Conservation (phyloP, 2,797 vertebrate genomes). For the Cephalopachus bancanus region DNA sequence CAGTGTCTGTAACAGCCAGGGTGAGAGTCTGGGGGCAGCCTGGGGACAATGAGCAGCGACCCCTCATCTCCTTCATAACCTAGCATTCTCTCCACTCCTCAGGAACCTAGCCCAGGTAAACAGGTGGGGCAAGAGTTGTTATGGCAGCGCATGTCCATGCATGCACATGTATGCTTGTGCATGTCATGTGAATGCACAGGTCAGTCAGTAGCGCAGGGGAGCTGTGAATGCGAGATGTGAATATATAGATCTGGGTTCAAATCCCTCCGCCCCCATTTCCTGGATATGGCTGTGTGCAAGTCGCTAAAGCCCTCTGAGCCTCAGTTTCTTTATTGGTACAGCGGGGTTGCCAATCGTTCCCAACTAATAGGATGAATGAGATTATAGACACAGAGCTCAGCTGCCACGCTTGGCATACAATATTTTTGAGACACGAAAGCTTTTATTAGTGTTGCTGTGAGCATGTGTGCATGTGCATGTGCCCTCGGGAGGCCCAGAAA, state of each 20-base stretch:
- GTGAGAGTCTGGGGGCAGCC: background rate
- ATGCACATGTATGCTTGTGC: accelerated
- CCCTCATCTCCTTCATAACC: background rate
- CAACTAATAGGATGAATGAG: background rate
- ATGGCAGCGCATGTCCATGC: accelerated
- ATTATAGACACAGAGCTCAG: background rate
- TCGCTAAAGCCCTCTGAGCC: background rate
- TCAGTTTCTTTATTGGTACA: constrained; percentile 10
- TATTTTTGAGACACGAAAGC: background rate
- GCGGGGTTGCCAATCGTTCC: background rate
- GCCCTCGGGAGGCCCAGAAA: background rate
- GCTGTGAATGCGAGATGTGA: constrained; percentile 38
- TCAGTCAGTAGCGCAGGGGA: background rate
- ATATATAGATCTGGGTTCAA: background rate
- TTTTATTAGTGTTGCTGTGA: background rate
- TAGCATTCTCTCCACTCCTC: background rate
- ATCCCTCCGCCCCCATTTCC: background rate
- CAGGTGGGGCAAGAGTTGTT: background rate
- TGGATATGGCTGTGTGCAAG: background rate
- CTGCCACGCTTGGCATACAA: background rate
- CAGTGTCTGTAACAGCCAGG: background rate
- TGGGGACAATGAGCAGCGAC: background rate
- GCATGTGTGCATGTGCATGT: background rate
- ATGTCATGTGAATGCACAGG: no score
- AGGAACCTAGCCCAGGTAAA: background rate